A percentile compares a stretch with the other conserved stretches of the same genome.
Conservation (phyloP, 2,888 invertebrate genomes). For the Ochropleura plecta region DNA sequence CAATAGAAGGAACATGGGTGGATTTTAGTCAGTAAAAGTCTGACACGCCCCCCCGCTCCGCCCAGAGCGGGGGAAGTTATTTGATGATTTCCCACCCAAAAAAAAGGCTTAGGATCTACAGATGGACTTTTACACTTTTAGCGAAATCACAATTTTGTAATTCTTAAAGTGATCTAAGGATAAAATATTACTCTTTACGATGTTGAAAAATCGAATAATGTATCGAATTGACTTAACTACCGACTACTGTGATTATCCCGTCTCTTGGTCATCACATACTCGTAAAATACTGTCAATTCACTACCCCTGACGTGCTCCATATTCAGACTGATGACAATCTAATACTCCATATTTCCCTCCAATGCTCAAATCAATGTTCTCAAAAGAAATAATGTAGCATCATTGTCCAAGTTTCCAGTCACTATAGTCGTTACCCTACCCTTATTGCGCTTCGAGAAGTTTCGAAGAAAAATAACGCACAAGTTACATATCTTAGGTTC, state of each 20-base stretch:
- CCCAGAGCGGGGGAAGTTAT: too few species aligned
- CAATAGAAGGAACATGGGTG: too few species aligned
- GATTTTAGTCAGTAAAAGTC: too few species aligned
- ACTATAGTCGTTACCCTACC: conserved; percentile 43
- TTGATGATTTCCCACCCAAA: too few species aligned
- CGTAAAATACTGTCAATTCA: conserved; percentile 3
- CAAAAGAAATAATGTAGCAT: conserved; percentile 37
- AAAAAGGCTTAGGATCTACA: neutral
- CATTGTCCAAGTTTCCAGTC: conserved; percentile 61
- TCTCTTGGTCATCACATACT: neutral
- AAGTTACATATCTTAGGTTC: conserved; percentile 69
- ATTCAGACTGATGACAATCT: neutral
- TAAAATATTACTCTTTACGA: neutral
- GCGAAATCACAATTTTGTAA: neutral
- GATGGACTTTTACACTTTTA: neutral
- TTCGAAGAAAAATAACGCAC: conserved; percentile 73
- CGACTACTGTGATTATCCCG: neutral
- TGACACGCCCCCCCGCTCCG: too few species aligned
- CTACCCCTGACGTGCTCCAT: neutral
- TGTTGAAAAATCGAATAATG: neutral
- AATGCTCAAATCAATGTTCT: conserved; percentile 22
- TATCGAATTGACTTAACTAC: neutral
- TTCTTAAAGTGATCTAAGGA: neutral
- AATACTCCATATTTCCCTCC: conserved; percentile 10
- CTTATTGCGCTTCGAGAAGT: conserved; percentile 62